phyloP scores from a whole-genome alignment of 2,113 vertebrate species.

The Porphyrio hochstetteri region DNA sequence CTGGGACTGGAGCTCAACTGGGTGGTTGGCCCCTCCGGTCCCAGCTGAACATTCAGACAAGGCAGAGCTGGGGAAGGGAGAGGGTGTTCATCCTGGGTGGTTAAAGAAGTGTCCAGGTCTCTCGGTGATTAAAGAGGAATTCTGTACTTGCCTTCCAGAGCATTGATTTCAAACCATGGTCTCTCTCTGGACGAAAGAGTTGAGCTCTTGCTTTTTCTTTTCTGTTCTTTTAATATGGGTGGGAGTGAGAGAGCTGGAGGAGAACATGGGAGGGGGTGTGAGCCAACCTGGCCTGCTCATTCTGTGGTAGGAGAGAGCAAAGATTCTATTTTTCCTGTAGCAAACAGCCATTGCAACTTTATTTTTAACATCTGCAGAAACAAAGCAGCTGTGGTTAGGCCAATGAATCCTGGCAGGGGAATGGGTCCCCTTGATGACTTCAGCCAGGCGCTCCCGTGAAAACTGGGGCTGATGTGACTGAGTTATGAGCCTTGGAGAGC shows the following conservation, averaged over 20 bases:
- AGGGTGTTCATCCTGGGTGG: background rate
- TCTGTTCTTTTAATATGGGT: background rate
- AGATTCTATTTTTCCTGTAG: background rate
- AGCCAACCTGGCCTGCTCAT: background rate
- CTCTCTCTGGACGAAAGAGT: background rate
- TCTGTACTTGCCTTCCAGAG: background rate
- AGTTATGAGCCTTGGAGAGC: background rate
- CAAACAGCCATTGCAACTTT: background rate
- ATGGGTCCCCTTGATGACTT: background rate
- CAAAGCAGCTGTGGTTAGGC: background rate
- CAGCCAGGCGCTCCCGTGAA: fast-evolving
- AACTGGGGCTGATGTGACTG: background rate
- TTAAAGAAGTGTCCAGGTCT: background rate
- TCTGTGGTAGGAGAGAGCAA: background rate
- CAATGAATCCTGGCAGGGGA: background rate
- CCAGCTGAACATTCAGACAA: background rate
- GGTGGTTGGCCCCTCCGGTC: fast-evolving
- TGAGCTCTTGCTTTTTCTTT: fast-evolving
- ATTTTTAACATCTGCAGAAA: background rate
- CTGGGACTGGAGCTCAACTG: background rate
- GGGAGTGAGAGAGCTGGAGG: background rate
- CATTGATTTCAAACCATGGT: background rate
- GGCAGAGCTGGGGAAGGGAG: background rate
- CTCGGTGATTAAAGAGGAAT: background rate
- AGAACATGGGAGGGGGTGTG: background rate